These are phyloP conservation scores for Polypterus senegalus DNA, from an alignment of 2,113 vertebrate genomes.

Conservation along the genomic window DNA sequence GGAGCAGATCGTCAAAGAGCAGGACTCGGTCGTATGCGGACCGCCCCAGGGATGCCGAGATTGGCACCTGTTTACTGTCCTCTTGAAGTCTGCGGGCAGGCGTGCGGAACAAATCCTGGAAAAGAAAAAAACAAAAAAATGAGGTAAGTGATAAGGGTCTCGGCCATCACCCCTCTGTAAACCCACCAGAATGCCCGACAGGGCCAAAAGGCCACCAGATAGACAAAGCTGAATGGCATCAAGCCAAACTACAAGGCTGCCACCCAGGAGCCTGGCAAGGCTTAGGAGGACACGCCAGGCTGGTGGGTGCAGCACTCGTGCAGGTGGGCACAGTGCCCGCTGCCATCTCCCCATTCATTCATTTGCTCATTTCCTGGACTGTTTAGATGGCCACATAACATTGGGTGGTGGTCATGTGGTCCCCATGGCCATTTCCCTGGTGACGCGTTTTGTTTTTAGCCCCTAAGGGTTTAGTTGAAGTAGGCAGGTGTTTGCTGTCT, in stretches of 20 bases:
- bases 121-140: neutral
- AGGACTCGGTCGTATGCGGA: constrained; percentile 32
- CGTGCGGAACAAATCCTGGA: constrained; percentile 39
- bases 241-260: neutral
- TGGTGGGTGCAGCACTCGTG: too few species aligned
- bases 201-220: neutral
- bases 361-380: too few species aligned
- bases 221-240: neutral
- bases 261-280: neutral
- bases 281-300: neutral
- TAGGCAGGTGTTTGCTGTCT: too few species aligned
- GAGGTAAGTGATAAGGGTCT: neutral
- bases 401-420: too few species aligned
- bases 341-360: too few species aligned
- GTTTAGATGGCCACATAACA: too few species aligned
- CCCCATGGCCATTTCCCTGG: too few species aligned
- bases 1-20: constrained; percentile 49
- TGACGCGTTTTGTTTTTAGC: too few species aligned
- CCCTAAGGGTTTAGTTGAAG: too few species aligned
- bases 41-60: constrained; percentile 16
- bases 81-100: constrained; percentile 41
- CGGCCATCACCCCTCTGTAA: too few species aligned
- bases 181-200: too few species aligned
- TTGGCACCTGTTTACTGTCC: constrained; percentile 37
- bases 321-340: too few species aligned